phyloP scores from a whole-genome alignment of 2,113 vertebrate genomes.

The Cephalopholis sonnerati region DNA sequence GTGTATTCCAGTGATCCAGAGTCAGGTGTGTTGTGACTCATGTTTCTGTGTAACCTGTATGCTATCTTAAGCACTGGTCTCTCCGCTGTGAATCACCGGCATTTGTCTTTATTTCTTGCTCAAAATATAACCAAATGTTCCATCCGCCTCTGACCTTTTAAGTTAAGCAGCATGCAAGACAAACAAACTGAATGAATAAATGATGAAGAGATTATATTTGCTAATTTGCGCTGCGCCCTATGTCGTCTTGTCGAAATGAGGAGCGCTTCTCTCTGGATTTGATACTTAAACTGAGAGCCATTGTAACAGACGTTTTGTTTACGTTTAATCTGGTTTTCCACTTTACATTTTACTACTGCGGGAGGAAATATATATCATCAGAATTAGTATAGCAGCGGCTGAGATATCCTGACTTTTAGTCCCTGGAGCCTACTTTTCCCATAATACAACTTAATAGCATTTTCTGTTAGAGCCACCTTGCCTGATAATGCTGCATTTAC shows the following conservation, averaged over 20 bases:
- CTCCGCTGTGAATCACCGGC: constrained; percentile 29
- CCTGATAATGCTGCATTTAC: too few species aligned
- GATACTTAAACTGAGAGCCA: constrained; percentile 22
- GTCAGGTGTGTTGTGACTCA: constrained; percentile 30
- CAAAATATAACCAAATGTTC: constrained; percentile 39
- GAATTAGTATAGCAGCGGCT: too few species aligned
- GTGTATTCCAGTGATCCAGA: background rate
- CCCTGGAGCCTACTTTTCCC: background rate
- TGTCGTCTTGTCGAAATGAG: constrained; percentile 39
- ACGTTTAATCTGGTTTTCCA: background rate
- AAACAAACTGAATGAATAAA: constrained; percentile 73
- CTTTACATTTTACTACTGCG: background rate
- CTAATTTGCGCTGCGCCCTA: constrained; percentile 63
- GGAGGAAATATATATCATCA: background rate
- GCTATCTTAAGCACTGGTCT: constrained; percentile 23
- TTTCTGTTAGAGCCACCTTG: background rate
- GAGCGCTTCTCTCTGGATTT: constrained; percentile 10
- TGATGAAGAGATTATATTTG: constrained; percentile 69
- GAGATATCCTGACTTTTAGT: background rate
- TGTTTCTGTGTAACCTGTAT: constrained; percentile 8
- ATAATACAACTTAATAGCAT: background rate
- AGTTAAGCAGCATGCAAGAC: constrained; percentile 51
- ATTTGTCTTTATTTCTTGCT: constrained; percentile 28
- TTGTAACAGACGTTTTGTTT: background rate
- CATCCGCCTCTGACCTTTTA: constrained; percentile 68